These are phyloP conservation scores for Apodemia mormo DNA, from an alignment of 2,888 invertebrate species.

Conservation along the genomic window DNA sequence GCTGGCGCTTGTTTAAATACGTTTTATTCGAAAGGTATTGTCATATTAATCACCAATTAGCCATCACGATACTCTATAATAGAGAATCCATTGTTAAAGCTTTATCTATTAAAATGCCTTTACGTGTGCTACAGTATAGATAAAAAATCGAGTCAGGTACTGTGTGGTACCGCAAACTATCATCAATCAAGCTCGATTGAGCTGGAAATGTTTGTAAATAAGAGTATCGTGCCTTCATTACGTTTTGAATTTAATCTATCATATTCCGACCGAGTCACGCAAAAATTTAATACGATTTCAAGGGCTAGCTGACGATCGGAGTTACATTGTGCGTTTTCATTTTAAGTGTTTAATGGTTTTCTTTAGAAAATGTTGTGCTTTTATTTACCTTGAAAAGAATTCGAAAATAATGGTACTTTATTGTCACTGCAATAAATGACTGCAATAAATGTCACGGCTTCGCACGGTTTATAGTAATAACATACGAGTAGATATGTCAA, in stretches of 20 bases:
- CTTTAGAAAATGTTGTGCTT: no score
- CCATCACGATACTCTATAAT: background rate
- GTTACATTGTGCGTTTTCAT: background rate
- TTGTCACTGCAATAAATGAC: no score
- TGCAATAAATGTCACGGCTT: no score
- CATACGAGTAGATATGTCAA: no score
- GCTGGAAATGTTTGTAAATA: constrained; percentile 15
- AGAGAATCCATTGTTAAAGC: constrained; percentile 8
- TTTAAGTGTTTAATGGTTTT: background rate
- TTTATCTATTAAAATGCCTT: constrained; percentile 16
- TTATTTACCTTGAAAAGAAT: no score
- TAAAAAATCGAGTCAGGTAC: constrained; percentile 30
- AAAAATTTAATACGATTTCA: background rate
- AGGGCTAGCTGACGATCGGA: background rate
- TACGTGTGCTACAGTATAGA: constrained; percentile 5
- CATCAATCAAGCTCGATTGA: constrained; percentile 36
- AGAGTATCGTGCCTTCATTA: constrained; percentile 4
- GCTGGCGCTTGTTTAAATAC: background rate
- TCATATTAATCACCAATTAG: constrained; percentile 7
- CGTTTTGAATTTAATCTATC: constrained; percentile 16
- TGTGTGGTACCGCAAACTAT: constrained; percentile 32
- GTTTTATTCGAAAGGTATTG: background rate
- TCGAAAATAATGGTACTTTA: no score
- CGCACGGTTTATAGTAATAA: no score
- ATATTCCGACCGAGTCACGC: constrained; percentile 8